Conservation (phyloP, 2,113 vertebrate genomes). For the Mesembrinibis cayennensis region DNA sequence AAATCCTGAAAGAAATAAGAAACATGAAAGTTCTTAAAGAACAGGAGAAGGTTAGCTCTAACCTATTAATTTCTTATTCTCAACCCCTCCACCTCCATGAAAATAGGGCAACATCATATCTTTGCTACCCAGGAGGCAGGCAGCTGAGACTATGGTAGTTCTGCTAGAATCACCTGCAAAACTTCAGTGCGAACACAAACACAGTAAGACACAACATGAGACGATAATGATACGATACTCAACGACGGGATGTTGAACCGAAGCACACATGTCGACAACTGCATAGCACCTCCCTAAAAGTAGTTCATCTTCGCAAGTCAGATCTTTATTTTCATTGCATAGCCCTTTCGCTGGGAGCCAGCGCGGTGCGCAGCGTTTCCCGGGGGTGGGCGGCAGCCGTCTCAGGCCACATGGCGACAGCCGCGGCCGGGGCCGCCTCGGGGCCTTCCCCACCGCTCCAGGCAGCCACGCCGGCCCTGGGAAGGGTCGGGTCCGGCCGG, state of each 20-base stretch:
- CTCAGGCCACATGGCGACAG: neutral
- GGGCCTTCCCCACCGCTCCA: neutral
- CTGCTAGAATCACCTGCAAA: neutral
- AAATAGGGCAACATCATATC: rapidly evolving
- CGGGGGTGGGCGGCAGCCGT: rapidly evolving
- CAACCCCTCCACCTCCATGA: neutral
- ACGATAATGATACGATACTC: rapidly evolving
- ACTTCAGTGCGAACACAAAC: neutral
- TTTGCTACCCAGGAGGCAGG: neutral
- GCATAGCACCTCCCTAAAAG: rapidly evolving
- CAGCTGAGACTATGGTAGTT: neutral
- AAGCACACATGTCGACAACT: rapidly evolving
- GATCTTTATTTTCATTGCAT: rapidly evolving
- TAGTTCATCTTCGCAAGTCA: rapidly evolving
- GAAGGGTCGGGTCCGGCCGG: neutral
- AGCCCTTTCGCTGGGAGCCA: neutral
- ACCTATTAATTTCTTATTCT: neutral
- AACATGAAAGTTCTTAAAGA: neutral
- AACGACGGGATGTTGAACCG: rapidly evolving
- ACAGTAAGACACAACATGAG: rapidly evolving
- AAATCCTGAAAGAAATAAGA: neutral
- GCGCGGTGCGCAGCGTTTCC: rapidly evolving
- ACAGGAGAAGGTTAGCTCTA: neutral
- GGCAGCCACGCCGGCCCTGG: neutral
- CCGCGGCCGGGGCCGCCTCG: neutral